Conservation (phyloP, 1,140 invertebrate species). For the Drosophila baimaii region DNA sequence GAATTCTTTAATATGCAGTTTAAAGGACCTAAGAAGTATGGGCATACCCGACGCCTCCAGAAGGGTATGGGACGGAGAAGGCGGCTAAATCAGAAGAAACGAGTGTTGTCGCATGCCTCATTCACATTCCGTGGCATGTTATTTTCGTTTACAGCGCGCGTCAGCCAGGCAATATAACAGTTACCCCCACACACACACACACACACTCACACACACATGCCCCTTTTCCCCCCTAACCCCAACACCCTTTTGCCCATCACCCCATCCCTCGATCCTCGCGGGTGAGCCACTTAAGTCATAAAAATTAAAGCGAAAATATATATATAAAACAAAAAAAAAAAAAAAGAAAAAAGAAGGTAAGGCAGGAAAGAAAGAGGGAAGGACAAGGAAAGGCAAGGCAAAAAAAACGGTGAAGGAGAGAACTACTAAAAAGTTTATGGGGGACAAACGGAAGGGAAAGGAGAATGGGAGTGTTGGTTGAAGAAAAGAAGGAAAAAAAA, state of each 20-base stretch:
- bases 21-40: background rate
- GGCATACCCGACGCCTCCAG: background rate
- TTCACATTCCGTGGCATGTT: conserved; percentile 80
- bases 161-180: conserved; percentile 77
- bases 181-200: conserved; percentile 32
- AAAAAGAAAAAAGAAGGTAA: conserved; percentile 16
- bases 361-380: conserved; percentile 20
- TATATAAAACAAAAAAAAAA: background rate
- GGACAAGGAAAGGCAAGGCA: background rate
- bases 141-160: conserved; percentile 73
- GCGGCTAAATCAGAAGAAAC: conserved; percentile 57
- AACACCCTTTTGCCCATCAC: background rate
- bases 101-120: conserved; percentile 54
- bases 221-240: conserved; percentile 5
- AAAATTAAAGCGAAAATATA: conserved; percentile 68
- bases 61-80: conserved; percentile 2
- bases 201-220: too few species aligned
- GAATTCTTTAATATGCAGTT: background rate
- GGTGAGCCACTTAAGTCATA: conserved; percentile 75
- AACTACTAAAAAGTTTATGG: conserved; percentile 25
- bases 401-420: background rate
- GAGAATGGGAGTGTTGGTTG: background rate
- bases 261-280: conserved; percentile 6
- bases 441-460: background rate
- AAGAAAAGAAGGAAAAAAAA: background rate